Percentiles rank a stretch among this genome's conserved stretches.
These are phyloP conservation scores for Rhinolophus ferrumequinum DNA, from an alignment of 2,113 vertebrate genomes.

Conservation along the genomic window DNA sequence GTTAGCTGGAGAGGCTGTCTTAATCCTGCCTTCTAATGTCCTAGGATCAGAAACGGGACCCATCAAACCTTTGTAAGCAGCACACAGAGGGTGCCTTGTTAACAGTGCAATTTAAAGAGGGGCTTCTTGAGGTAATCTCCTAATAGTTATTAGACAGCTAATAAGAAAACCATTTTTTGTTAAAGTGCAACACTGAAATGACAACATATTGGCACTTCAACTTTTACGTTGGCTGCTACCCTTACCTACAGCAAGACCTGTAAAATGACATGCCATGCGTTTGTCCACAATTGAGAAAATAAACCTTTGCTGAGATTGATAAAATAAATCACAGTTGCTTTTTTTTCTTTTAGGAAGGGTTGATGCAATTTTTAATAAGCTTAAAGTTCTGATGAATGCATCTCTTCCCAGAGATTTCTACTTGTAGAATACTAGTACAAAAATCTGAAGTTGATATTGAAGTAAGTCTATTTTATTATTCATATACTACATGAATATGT, in stretches of 20 bases:
- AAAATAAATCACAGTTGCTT: not conserved
- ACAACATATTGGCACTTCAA: not conserved
- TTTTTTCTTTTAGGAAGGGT: not conserved
- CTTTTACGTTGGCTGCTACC: not conserved
- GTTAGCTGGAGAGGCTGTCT: not conserved
- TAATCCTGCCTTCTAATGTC: not conserved
- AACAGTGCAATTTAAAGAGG: not conserved
- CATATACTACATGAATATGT: not conserved
- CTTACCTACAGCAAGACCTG: not conserved
- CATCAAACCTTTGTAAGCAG: not conserved
- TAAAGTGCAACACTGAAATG: not conserved
- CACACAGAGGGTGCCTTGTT: not conserved
- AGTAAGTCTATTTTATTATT: not conserved
- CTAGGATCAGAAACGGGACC: not conserved
- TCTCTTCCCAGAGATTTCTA: not conserved
- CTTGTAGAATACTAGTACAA: not conserved
- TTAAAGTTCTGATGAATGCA: not conserved
- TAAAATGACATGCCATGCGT: not conserved
- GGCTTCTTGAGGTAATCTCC: not conserved
- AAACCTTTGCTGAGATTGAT: slow-evolving; percentile 11
- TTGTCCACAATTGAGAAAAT: not conserved
- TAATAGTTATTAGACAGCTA: not conserved
- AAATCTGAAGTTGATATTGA: not conserved
- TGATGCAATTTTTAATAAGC: not conserved
- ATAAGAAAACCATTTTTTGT: not conserved